These are phyloP conservation scores for Ptychoptera albimana DNA, from an alignment of 2,888 invertebrate genomes.

Conservation along the genomic window DNA sequence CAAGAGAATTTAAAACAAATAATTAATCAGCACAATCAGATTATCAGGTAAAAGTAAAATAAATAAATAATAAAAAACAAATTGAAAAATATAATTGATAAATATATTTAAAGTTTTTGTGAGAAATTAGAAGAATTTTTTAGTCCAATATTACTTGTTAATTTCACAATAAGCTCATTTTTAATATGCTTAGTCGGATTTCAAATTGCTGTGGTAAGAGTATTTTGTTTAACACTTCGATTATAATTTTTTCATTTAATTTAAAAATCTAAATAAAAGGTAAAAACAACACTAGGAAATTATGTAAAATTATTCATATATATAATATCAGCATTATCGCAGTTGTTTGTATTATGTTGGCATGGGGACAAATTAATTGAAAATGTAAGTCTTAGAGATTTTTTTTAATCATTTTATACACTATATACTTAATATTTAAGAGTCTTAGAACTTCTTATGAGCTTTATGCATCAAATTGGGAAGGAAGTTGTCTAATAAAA, in stretches of 20 bases:
- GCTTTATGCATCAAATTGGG: constrained; percentile 20
- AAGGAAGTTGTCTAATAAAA: constrained; percentile 12
- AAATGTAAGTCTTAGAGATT: constrained; percentile 15
- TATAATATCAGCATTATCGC: constrained; percentile 23
- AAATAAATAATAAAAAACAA: background rate
- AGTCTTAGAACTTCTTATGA: constrained; percentile 17
- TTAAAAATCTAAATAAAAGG: constrained; percentile 9
- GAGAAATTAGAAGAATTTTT: constrained; percentile 23
- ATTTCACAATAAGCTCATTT: constrained; percentile 25
- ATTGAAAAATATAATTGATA: background rate
- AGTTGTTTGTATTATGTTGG: constrained; percentile 25
- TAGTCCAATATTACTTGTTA: constrained; percentile 25
- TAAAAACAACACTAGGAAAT: constrained; percentile 25
- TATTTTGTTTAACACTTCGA: no score
- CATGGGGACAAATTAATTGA: constrained; percentile 28
- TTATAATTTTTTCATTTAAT: background rate
- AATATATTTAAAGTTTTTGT: constrained; percentile 18
- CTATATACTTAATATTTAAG: constrained; percentile 11
- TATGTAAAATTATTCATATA: constrained; percentile 25
- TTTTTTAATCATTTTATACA: background rate
- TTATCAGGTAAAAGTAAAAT: constrained; percentile 24
- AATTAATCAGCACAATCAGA: constrained; percentile 18
- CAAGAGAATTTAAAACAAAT: constrained; percentile 15
- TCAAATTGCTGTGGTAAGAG: constrained; percentile 24
- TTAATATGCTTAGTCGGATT: constrained; percentile 30